Percentiles rank a stretch among this genome's conserved stretches.
These are phyloP conservation scores for Hemicentrotus pulcherrimus DNA, from an alignment of 35 echinoderm and acorn worm species.

Conservation along the genomic window DNA sequence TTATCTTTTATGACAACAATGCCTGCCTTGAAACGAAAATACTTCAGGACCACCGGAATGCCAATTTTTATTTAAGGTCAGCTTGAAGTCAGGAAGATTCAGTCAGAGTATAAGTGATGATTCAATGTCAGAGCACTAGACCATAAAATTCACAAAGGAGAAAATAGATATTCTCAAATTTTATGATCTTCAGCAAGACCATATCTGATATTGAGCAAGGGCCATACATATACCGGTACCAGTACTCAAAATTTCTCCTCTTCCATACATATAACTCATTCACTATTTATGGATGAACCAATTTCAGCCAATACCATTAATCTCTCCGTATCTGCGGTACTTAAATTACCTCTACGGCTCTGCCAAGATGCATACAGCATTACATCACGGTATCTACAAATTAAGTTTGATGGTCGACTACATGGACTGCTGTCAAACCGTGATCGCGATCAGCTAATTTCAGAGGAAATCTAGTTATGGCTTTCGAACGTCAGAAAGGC, in stretches of 20 bases:
- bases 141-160: neutral
- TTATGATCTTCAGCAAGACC: neutral
- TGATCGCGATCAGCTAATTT: neutral
- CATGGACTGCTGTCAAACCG: neutral
- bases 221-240: neutral
- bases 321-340: neutral
- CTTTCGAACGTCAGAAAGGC: neutral
- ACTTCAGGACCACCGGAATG: neutral
- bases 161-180: neutral
- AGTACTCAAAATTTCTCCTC: neutral
- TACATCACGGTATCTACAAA: neutral
- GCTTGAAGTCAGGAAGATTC: neutral
- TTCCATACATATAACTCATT: neutral
- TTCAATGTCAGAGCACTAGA: neutral
- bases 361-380: neutral
- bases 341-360: neutral
- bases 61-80: neutral
- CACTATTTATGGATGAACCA: slow-evolving; percentile 11
- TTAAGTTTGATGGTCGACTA: slow-evolving; percentile 1
- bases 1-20: neutral
- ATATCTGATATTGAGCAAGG: neutral
- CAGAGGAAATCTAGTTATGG: neutral
- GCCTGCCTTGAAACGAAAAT: neutral
- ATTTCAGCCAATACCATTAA: slow-evolving; percentile 13
- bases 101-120: neutral